phyloP scores from a whole-genome alignment of 1,140 invertebrate species.

The Dermatophagoides farinae region DNA sequence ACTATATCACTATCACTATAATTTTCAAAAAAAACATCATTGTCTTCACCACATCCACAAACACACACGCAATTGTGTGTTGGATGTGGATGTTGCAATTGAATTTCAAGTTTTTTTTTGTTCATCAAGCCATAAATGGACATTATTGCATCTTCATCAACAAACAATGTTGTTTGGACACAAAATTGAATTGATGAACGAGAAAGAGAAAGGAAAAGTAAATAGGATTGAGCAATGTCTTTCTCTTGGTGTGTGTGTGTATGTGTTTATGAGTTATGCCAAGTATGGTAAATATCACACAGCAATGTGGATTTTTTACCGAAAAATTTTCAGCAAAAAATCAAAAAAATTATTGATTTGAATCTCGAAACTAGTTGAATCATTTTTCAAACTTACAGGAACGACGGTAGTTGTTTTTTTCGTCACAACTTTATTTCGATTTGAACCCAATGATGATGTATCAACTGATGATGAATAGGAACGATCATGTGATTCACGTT shows the following conservation, averaged over 20 bases:
- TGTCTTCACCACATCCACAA: neutral
- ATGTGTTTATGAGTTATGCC: no score
- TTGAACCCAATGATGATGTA: neutral
- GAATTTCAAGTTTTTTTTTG: no score
- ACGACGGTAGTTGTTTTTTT: constrained; percentile 5
- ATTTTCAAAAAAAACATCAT: neutral
- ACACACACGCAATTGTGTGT: no score
- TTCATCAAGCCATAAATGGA: no score
- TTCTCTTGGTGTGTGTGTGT: no score
- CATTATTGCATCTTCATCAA: no score
- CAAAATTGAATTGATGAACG: no score
- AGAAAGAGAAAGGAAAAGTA: no score
- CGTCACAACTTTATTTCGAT: constrained; percentile 1
- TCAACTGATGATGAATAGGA: neutral
- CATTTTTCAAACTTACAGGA: neutral
- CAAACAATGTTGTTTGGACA: no score
- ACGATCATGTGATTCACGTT: neutral
- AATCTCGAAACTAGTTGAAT: neutral
- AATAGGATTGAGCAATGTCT: no score
- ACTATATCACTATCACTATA: neutral
- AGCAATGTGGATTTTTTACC: neutral
- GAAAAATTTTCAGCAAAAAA: neutral
- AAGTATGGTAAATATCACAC: no score
- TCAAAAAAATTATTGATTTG: neutral
- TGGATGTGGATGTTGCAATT: no score